These are phyloP conservation scores for Apogon talboti DNA, from an alignment of 2,797 vertebrate genomes.

Conservation along the genomic window DNA sequence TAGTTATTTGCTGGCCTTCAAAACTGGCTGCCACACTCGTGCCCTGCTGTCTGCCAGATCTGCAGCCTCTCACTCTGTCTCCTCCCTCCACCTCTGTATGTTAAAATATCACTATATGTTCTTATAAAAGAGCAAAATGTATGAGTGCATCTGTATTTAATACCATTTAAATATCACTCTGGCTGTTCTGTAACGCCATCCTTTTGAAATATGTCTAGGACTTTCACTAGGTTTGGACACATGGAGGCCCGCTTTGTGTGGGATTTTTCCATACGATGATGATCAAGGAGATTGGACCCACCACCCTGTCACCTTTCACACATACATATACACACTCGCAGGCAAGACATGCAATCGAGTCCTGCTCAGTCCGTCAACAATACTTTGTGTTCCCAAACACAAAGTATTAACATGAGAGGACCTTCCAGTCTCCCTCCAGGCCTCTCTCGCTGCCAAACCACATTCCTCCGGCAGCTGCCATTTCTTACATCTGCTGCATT, in stretches of 20 bases:
- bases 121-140: slow-evolving; percentile 39
- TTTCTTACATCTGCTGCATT: slow-evolving; percentile 85
- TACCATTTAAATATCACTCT: slow-evolving; percentile 31
- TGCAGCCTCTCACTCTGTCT: slow-evolving; percentile 44
- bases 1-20: slow-evolving; percentile 70
- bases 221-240: slow-evolving; percentile 30
- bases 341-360: slow-evolving; percentile 38
- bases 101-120: slow-evolving; percentile 56
- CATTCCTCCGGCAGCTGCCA: slow-evolving; percentile 84
- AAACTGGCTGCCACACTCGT: slow-evolving; percentile 60
- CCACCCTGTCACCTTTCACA: slow-evolving; percentile 6
- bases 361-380: slow-evolving; percentile 51
- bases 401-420: slow-evolving; percentile 78
- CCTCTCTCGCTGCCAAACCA: slow-evolving; percentile 74
- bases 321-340: slow-evolving; percentile 2
- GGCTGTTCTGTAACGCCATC: slow-evolving; percentile 23
- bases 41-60: slow-evolving; percentile 65
- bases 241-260: slow-evolving; percentile 16
- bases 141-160: slow-evolving; percentile 43
- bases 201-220: slow-evolving; percentile 42
- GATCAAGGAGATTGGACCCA: slow-evolving; percentile 30
- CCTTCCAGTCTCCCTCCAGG: slow-evolving; percentile 67
- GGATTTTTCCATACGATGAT: slow-evolving; percentile 28
- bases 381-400: slow-evolving; percentile 72
- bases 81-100: slow-evolving; percentile 19